Evolutionary conservation across 2,797 vertebrate species (phyloP).

Genomic region (Corythornis leucogaster): DNA sequence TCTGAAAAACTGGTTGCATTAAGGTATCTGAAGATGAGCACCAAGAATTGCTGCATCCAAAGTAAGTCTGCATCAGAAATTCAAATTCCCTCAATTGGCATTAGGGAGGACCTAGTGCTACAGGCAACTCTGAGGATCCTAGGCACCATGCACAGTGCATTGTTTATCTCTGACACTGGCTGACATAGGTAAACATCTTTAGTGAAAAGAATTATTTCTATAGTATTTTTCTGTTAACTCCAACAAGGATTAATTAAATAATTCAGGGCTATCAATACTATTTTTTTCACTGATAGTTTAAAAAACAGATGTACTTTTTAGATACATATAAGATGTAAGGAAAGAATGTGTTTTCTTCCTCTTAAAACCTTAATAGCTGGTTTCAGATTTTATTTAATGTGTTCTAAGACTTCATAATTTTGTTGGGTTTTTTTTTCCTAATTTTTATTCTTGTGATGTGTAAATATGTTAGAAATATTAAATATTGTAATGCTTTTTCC

Average conservation of each 20-base stretch:
- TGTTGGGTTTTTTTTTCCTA: not conserved
- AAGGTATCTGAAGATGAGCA: conserved; percentile 59
- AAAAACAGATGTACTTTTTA: conserved; percentile 40
- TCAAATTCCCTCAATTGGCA: not conserved
- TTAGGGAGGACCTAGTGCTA: conserved; percentile 16
- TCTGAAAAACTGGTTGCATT: conserved; percentile 38
- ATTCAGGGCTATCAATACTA: not conserved
- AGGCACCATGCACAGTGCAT: conserved; percentile 18
- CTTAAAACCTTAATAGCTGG: conserved; percentile 11
- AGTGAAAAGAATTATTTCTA: conserved; percentile 51
- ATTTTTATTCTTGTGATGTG: conserved; percentile 49
- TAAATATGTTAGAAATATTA: conserved; percentile 80
- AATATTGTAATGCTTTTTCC: conserved; percentile 75
- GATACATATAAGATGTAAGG: conserved; percentile 2
- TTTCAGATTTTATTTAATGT: conserved; percentile 43
- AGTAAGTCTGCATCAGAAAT: conserved; percentile 23
- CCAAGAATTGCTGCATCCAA: conserved; percentile 57
- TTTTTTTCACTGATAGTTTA: not conserved
- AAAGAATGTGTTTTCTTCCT: not conserved
- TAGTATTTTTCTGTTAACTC: not conserved
- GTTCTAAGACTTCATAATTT: conserved; percentile 14
- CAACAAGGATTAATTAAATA: conserved; percentile 21
- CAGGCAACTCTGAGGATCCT: conserved; percentile 46
- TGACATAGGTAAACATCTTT: conserved; percentile 62
- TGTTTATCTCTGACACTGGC: conserved; percentile 51